phyloP scores from a whole-genome alignment of 2,113 vertebrate species.

The Ptilonorhynchus violaceus region DNA sequence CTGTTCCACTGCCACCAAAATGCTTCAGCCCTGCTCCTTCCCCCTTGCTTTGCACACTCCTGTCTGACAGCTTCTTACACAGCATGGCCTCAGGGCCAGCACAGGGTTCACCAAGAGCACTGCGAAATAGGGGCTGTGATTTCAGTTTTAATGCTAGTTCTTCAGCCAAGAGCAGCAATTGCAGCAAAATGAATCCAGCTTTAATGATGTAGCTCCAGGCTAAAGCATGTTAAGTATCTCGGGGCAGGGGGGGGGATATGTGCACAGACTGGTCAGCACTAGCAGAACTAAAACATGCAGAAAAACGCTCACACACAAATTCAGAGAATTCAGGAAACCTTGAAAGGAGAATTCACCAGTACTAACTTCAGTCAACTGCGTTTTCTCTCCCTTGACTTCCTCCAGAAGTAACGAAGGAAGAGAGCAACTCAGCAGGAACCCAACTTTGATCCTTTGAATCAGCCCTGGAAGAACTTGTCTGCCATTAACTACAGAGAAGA shows the following conservation, averaged over 20 bases:
- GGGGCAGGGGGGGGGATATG: too few species aligned
- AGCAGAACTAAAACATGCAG: not conserved
- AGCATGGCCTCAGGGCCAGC: not conserved
- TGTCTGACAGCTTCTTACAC: not conserved
- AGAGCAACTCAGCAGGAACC: not conserved
- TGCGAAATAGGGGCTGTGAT: not conserved
- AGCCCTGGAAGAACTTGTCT: not conserved
- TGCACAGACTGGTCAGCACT: not conserved
- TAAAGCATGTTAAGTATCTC: not conserved
- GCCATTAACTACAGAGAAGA: not conserved
- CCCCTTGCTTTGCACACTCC: not conserved
- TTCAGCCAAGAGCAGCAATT: not conserved
- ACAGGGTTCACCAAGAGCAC: not conserved
- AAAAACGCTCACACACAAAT: not conserved
- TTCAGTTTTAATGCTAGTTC: not conserved
- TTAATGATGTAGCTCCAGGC: not conserved
- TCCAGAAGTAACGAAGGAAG: not conserved
- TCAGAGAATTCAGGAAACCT: not conserved
- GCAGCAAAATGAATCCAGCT: not conserved
- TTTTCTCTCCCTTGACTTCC: not conserved
- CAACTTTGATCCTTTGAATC: constrained; percentile 19
- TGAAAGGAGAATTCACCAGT: not conserved
- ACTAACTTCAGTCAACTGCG: not conserved
- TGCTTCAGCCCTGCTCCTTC: not conserved
- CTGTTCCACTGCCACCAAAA: not conserved